Evolutionary conservation across 2,888 invertebrate species (phyloP).

Genomic region (Melanotus villosus): DNA sequence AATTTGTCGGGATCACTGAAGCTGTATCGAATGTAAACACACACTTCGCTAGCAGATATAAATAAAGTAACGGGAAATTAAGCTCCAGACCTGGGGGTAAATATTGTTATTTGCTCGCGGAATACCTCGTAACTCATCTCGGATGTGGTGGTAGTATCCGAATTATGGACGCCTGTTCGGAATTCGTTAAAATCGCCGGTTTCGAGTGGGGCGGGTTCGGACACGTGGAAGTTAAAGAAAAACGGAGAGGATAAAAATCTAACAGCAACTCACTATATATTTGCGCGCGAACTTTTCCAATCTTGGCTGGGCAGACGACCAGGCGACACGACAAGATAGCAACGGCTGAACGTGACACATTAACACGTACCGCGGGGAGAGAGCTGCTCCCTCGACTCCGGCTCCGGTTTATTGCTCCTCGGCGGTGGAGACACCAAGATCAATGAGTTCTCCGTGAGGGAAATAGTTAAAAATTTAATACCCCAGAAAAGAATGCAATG

Average conservation of each 20-base stretch:
- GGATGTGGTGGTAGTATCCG: background rate
- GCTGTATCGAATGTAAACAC: constrained; percentile 61
- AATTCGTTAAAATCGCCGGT: constrained; percentile 14
- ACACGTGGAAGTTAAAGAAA: constrained; percentile 30
- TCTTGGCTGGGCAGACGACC: constrained; percentile 59
- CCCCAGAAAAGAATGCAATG: constrained; percentile 51
- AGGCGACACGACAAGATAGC: constrained; percentile 60
- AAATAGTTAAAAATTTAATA: constrained; percentile 65
- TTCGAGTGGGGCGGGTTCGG: constrained; percentile 2
- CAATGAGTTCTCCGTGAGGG: constrained; percentile 63
- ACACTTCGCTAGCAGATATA: constrained; percentile 38
- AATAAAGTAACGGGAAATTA: constrained; percentile 41
- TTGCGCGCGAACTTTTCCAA: constrained; percentile 63
- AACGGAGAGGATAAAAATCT: constrained; percentile 37
- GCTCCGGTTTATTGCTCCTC: constrained; percentile 54
- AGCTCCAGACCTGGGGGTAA: constrained; percentile 23
- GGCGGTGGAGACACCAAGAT: constrained; percentile 56
- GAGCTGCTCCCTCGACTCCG: constrained; percentile 39
- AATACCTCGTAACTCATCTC: constrained; percentile 4
- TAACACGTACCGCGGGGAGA: constrained; percentile 62
- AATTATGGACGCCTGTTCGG: constrained; percentile 5
- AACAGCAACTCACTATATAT: constrained; percentile 49
- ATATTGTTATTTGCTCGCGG: constrained; percentile 23
- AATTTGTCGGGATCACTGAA: constrained; percentile 61
- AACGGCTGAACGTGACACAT: constrained; percentile 66